Conservation (phyloP, 2,888 invertebrate genomes). For the Orthosia incerta region DNA sequence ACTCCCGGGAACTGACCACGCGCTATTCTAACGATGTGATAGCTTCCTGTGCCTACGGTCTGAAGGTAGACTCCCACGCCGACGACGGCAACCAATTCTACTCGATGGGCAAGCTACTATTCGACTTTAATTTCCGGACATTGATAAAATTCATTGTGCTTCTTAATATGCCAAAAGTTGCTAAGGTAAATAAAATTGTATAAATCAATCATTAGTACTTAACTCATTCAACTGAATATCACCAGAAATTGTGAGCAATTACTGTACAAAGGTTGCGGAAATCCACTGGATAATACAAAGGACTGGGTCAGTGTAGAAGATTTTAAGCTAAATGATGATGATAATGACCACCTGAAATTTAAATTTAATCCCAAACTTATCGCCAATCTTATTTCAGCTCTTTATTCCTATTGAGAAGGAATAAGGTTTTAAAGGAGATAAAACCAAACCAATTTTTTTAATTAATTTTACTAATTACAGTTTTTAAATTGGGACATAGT, state of each 20-base stretch:
- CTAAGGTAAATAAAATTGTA: not conserved
- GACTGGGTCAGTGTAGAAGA: too few species aligned
- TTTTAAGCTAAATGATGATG: too few species aligned
- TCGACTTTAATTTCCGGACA: conserved; percentile 75
- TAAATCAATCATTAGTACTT: not conserved
- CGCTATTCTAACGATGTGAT: conserved; percentile 89
- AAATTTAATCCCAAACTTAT: too few species aligned
- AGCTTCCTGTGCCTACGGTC: conserved; percentile 88
- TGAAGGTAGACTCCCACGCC: conserved; percentile 89
- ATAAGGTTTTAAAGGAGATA: too few species aligned
- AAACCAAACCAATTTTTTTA: too few species aligned
- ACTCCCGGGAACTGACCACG: conserved; percentile 83
- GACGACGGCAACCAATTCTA: conserved; percentile 90
- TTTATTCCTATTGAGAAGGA: too few species aligned
- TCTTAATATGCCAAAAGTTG: conserved; percentile 10
- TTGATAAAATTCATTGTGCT: conserved; percentile 63
- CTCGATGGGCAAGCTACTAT: conserved; percentile 84
- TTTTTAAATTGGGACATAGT: conserved; percentile 68
- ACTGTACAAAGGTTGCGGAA: too few species aligned
- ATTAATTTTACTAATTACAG: conserved; percentile 47
- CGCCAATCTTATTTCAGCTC: too few species aligned
- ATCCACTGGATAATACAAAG: too few species aligned
- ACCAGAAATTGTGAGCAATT: too few species aligned
- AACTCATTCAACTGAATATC: too few species aligned
- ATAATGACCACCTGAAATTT: too few species aligned